phyloP scores from a whole-genome alignment of 2,888 invertebrate species.

The Cosmorhoe ocellata region DNA sequence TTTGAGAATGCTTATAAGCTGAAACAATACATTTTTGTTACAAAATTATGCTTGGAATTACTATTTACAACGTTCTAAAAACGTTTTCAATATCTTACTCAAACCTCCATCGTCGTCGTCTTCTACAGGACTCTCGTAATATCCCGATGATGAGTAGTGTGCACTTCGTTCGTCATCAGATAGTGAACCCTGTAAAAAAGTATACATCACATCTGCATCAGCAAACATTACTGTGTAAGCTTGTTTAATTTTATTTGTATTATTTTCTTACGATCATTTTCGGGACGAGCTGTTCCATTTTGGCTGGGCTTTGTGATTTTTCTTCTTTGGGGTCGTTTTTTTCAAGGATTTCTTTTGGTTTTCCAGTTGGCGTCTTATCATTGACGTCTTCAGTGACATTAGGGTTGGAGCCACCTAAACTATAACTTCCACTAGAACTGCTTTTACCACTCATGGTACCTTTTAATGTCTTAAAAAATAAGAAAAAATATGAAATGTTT shows the following conservation, averaged over 20 bases:
- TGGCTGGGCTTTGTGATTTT: constrained; percentile 45
- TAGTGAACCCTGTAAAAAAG: constrained; percentile 76
- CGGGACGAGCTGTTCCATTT: constrained; percentile 65
- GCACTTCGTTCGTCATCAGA: constrained; percentile 87
- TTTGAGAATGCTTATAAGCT: constrained; percentile 79
- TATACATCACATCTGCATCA: too few relatives aligned
- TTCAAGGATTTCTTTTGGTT: constrained; percentile 52
- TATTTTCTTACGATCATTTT: constrained; percentile 63
- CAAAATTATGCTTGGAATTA: not conserved
- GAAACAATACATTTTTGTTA: constrained; percentile 32
- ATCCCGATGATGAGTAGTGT: constrained; percentile 88
- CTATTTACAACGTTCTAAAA: constrained; percentile 20
- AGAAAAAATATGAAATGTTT: constrained; percentile 11
- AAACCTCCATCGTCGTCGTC: constrained; percentile 83
- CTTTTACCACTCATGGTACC: constrained; percentile 74
- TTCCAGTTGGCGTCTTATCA: constrained; percentile 58
- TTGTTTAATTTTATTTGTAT: too few relatives aligned
- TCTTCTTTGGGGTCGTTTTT: constrained; percentile 54
- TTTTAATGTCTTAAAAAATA: constrained; percentile 53
- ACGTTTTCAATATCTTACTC: constrained; percentile 53
- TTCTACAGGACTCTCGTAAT: constrained; percentile 88
- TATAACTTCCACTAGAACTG: constrained; percentile 79
- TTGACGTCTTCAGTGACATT: constrained; percentile 63
- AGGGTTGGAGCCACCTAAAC: constrained; percentile 75
- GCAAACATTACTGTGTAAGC: too few relatives aligned